phyloP scores from a whole-genome alignment of 2,888 invertebrate species.

The Thereva unica region DNA sequence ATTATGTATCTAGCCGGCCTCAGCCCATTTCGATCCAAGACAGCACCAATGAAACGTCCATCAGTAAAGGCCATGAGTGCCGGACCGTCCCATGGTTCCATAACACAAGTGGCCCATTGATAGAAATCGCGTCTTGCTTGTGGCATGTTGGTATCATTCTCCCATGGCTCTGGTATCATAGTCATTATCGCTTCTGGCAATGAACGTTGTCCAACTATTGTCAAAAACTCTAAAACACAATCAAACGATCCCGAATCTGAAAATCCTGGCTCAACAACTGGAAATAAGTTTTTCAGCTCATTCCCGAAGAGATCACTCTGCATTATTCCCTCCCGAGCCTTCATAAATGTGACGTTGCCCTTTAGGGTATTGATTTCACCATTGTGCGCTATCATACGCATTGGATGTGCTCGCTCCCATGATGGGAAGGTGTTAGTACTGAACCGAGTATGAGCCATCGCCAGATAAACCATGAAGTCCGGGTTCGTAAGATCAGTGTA shows the following conservation, averaged over 20 bases:
- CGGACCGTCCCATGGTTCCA: conserved; percentile 99
- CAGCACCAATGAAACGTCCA: conserved; percentile 92
- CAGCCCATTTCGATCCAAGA: conserved; percentile 88
- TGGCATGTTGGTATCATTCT: conserved; percentile 91
- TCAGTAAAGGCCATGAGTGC: conserved; percentile 97
- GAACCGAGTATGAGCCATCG: conserved; percentile 96
- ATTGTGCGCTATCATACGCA: conserved; percentile 92
- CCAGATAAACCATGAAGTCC: conserved; percentile 90
- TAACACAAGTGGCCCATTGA: conserved; percentile 95
- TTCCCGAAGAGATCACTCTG: conserved; percentile 78
- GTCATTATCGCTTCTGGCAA: conserved; percentile 98
- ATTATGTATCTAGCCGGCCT: conserved; percentile 97
- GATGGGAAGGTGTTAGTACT: conserved; percentile 99
- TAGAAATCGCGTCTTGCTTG: conserved; percentile 93
- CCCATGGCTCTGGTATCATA: conserved; percentile 99
- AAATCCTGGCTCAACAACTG: conserved; percentile 95
- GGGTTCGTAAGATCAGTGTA: conserved; percentile 73
- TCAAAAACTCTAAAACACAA: conserved; percentile 96
- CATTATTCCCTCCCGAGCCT: conserved; percentile 98
- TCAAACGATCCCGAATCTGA: conserved; percentile 98
- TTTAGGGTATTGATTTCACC: conserved; percentile 99
- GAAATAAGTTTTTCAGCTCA: conserved; percentile 85
- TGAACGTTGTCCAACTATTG: conserved; percentile 87
- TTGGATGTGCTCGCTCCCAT: conserved; percentile 98
- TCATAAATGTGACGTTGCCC: conserved; percentile 98